These are phyloP conservation scores for pig (Sus scrofa) DNA, from an alignment of 2,113 vertebrate genomes.

Conservation along the genomic window DNA sequence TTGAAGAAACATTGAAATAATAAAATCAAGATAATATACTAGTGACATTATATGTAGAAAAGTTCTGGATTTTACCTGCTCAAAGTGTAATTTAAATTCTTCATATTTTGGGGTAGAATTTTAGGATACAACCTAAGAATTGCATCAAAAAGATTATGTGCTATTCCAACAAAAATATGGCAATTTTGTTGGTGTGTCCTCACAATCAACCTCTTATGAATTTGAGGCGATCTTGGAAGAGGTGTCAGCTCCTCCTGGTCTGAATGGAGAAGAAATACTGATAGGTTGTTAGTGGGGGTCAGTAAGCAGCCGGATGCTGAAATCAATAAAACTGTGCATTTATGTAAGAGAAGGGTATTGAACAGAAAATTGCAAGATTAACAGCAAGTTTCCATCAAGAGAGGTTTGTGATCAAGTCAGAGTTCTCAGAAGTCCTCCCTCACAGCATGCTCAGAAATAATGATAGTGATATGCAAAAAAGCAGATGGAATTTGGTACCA, in stretches of 20 bases:
- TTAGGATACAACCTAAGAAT: slow-evolving; percentile 61
- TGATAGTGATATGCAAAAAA: slow-evolving; percentile 67
- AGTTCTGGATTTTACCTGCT: slow-evolving; percentile 61
- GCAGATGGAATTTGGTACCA: slow-evolving; percentile 56
- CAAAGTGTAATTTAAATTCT: slow-evolving; percentile 77
- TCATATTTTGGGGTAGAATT: slow-evolving; percentile 71
- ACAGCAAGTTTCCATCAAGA: slow-evolving; percentile 34
- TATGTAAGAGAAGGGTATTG: slow-evolving; percentile 63
- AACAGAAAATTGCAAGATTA: slow-evolving; percentile 72
- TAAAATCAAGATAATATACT: slow-evolving; percentile 35
- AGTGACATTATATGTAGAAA: slow-evolving; percentile 58
- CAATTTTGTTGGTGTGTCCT: slow-evolving; percentile 63
- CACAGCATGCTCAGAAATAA: slow-evolving; percentile 69
- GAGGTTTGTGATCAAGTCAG: slow-evolving; percentile 71
- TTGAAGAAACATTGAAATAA: slow-evolving; percentile 78
- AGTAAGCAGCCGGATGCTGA: slow-evolving; percentile 71
- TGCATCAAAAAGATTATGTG: slow-evolving; percentile 41
- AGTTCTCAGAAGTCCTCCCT: slow-evolving; percentile 70
- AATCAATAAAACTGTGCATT: slow-evolving; percentile 73
- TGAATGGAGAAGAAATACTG: slow-evolving; percentile 65
- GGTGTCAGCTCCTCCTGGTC: not conserved
- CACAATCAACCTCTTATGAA: slow-evolving; percentile 61
- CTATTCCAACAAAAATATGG: not conserved
- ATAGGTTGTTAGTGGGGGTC: slow-evolving; percentile 68
- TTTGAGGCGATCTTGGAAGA: slow-evolving; percentile 72